Percentiles rank a stretch among this genome's conserved stretches.
These are phyloP conservation scores for Dicentrarchus labrax DNA, from an alignment of 2,113 vertebrate genomes.

Conservation along the genomic window DNA sequence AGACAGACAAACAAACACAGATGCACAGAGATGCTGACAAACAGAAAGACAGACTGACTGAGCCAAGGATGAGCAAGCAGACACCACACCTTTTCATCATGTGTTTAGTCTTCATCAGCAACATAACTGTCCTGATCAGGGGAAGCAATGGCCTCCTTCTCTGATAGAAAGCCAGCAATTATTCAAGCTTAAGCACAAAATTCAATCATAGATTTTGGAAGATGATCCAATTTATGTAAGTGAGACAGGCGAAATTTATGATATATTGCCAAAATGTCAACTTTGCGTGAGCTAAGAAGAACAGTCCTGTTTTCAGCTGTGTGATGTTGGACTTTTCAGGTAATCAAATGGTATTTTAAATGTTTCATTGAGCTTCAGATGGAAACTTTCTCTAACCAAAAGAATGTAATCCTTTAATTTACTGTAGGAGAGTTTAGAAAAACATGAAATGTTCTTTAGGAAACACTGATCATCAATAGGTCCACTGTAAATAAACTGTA, in stretches of 20 bases:
- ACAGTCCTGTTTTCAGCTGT: too few species aligned
- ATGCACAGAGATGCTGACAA: neutral
- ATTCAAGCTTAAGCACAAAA: neutral
- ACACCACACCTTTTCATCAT: neutral
- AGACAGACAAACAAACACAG: constrained; percentile 28
- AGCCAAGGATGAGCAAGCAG: constrained; percentile 2
- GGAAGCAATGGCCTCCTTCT: neutral
- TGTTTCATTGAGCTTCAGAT: too few species aligned
- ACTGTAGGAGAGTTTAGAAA: too few species aligned
- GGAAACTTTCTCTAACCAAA: too few species aligned
- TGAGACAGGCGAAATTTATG: neutral
- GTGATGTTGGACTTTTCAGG: too few species aligned
- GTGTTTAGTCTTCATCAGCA: neutral
- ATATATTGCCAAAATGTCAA: neutral
- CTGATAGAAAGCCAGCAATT: neutral
- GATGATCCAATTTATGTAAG: neutral
- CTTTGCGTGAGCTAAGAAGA: neutral
- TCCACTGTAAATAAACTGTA: too few species aligned
- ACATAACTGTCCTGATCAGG: neutral
- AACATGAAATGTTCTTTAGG: too few species aligned
- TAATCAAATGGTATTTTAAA: too few species aligned
- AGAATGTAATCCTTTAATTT: too few species aligned
- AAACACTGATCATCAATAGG: too few species aligned
- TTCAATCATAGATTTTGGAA: neutral
- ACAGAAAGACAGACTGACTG: constrained; percentile 17